These are phyloP conservation scores for Alloplasta piceator DNA, from an alignment of 2,888 invertebrate species.

Conservation along the genomic window DNA sequence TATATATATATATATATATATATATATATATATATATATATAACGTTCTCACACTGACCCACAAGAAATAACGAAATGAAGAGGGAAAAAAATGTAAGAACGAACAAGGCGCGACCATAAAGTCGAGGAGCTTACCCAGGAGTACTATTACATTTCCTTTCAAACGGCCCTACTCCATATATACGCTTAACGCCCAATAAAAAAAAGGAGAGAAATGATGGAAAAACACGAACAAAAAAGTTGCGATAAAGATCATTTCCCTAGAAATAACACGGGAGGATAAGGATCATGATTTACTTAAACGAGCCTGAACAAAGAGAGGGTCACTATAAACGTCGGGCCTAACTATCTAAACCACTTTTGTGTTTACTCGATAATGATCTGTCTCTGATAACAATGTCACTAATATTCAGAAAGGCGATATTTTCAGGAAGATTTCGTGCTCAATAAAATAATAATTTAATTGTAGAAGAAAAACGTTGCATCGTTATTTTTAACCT, in stretches of 20 bases:
- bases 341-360: no score
- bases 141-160: slow-evolving; percentile 31
- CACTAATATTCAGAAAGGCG: no score
- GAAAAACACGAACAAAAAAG: slow-evolving; percentile 2
- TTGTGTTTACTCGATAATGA: no score
- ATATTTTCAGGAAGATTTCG: no score
- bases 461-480: no score
- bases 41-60: slow-evolving; percentile 20
- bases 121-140: slow-evolving; percentile 13
- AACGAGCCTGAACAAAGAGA: background rate
- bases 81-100: slow-evolving; percentile 17
- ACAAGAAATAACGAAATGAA: slow-evolving; percentile 45
- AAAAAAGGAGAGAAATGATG: background rate
- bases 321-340: no score
- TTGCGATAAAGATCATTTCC: slow-evolving; percentile 14
- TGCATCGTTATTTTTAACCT: no score
- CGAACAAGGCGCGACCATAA: slow-evolving; percentile 53
- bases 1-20: no score
- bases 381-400: no score
- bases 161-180: background rate
- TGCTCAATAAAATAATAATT: no score
- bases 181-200: background rate
- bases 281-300: background rate
- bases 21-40: no score
- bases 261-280: background rate